A percentile compares a stretch with the other conserved stretches of the same genome.
phyloP scores from a whole-genome alignment of 2,113 vertebrate genomes.

The Vidua macroura region DNA sequence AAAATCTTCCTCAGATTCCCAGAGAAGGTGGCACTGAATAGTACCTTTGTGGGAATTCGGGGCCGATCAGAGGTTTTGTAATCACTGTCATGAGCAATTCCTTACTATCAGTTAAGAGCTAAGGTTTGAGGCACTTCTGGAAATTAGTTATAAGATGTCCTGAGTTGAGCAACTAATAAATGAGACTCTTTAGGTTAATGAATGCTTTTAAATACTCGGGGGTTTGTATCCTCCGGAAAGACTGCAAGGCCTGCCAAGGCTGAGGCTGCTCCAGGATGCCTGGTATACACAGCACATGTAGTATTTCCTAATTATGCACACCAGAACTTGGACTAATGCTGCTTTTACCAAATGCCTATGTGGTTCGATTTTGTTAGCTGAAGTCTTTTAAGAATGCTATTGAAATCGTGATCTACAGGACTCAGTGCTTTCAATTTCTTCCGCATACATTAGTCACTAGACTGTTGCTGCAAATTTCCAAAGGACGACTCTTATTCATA shows the following conservation, averaged over 20 bases:
- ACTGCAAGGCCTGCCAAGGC: neutral
- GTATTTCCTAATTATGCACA: neutral
- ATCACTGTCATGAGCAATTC: neutral
- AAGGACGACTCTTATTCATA: neutral
- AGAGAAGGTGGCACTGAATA: neutral
- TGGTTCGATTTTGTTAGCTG: neutral
- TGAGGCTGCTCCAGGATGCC: neutral
- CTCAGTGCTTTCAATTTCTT: slow-evolving; percentile 10
- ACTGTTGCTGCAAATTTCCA: slow-evolving; percentile 16
- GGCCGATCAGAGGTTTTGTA: neutral
- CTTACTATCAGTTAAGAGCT: neutral
- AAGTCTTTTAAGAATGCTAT: neutral
- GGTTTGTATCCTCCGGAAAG: neutral
- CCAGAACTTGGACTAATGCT: neutral
- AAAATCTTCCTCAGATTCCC: neutral
- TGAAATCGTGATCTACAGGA: neutral
- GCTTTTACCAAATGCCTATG: neutral
- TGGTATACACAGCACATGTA: neutral
- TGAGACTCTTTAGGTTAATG: neutral
- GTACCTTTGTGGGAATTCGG: neutral
- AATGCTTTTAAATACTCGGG: neutral
- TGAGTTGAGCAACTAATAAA: neutral
- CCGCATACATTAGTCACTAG: neutral
- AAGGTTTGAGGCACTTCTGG: neutral
- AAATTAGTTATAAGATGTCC: neutral